Percentiles rank a stretch among this genome's conserved stretches.
Conservation (phyloP, 2,797 vertebrate genomes). For the Fringilla coelebs region DNA sequence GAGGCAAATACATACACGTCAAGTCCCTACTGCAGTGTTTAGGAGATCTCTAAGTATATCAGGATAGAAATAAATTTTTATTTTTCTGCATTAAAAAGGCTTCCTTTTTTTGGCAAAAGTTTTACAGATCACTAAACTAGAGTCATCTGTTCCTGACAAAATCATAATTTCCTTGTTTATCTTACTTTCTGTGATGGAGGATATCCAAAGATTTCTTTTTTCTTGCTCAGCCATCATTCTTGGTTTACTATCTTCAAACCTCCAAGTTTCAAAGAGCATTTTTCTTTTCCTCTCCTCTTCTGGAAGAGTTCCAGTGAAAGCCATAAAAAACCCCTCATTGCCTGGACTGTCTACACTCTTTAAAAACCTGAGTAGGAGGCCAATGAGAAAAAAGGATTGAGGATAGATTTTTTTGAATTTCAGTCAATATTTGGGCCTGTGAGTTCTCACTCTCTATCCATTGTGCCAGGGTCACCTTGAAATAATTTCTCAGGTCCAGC, state of each 20-base stretch:
- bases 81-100: neutral
- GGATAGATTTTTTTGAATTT: neutral
- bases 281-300: neutral
- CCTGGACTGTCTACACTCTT: neutral
- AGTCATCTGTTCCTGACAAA: constrained; percentile 4
- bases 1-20: neutral
- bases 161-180: constrained; percentile 24
- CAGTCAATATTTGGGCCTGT: neutral
- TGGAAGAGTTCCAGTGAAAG: neutral
- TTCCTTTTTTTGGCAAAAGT: neutral
- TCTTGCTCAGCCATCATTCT: neutral
- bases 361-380: neutral
- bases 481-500: neutral
- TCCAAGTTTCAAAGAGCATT: neutral
- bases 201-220: neutral
- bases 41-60: neutral
- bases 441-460: neutral
- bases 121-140: neutral
- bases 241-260: neutral
- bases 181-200: neutral
- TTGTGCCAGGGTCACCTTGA: neutral
- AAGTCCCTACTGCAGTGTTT: neutral
- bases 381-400: neutral
- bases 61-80: neutral
- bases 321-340: neutral